Evolutionary conservation across 1,140 invertebrate species (phyloP), one percentile per base, ranked within the genome.

Genomic region (Brachionus sp.): DNA sequence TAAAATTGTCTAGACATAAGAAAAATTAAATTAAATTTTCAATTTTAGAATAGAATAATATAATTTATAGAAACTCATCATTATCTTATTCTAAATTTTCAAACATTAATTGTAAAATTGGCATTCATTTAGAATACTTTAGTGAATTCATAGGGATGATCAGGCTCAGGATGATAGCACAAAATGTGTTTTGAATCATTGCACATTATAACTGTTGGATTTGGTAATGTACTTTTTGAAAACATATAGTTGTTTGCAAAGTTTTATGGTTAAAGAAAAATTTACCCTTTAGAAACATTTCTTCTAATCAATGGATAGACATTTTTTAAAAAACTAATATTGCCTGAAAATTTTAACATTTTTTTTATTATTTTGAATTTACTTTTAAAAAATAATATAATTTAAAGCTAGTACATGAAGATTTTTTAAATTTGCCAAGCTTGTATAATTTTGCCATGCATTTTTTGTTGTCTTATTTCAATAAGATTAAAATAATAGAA

Each of bases 141-240:
- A 6, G 62, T 68, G 19, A 42, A 68, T 53, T 82, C 80, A 70
- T 82, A 82, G 35, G 80, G 80, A 68, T 82, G 80, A 4, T 29
- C 37, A 39, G 57, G 57, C 44, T 82, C 80, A 10, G 80, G 80
- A 44, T 82, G 80, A 82, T 68, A 82, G 23, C 80, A 82, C 25
- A 82, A 23, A 33, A 82, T 44, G 42, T 82, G 80, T 9, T 82
- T 82, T 25, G 62, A 50, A 46, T 82, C 80, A 66, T 66, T 50
- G 19, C 62, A 66, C 80, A 82, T 82, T 10, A 57, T 29, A n/a
- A 82, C 37, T 16, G 29, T 23, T 37, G 80, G 37, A 33, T 82
- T 46, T 42, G 39, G 39, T 13, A 75, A 75, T n/a, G 6, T 5
- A 19, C 42, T 75, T 75, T 19, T 9, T 12, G 16, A 7, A 23